These are phyloP conservation scores for Chorisops tibialis DNA, from an alignment of 2,888 invertebrate genomes.

Conservation along the genomic window DNA sequence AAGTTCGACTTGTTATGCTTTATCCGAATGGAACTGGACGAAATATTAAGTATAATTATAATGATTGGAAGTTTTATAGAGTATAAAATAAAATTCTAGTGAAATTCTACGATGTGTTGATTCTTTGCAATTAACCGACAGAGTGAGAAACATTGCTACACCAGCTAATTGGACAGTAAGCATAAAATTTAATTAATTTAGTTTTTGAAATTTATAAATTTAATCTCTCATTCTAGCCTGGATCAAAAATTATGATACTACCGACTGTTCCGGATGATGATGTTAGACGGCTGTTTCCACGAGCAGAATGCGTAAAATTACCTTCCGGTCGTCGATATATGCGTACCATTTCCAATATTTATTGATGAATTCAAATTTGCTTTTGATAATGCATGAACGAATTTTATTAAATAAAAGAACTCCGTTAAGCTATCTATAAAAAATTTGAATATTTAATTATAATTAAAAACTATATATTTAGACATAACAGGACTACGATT, in stretches of 20 bases:
- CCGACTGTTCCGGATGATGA: conserved; percentile 68
- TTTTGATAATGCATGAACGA: too few species aligned
- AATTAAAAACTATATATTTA: too few species aligned
- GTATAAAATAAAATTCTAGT: too few species aligned
- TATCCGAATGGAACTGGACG: conserved; percentile 84
- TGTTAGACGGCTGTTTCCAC: conserved; percentile 64
- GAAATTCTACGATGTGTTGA: conserved; percentile 82
- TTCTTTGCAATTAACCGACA: conserved; percentile 73
- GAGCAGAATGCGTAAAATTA: conserved; percentile 64
- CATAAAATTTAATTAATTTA: conserved; percentile 35
- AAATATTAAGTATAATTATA: conserved; percentile 66
- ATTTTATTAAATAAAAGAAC: too few species aligned
- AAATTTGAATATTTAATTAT: too few species aligned
- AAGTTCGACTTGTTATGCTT: conserved; percentile 73
- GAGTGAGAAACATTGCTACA: conserved; percentile 70
- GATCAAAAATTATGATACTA: conserved; percentile 76
- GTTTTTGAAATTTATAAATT: conserved; percentile 9
- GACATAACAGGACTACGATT: too few species aligned
- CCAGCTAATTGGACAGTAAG: conserved; percentile 82
- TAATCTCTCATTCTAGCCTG: conserved; percentile 54
- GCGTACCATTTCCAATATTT: conserved; percentile 44
- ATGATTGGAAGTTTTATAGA: not conserved
- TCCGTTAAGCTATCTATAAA: too few species aligned
- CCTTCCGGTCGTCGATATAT: conserved; percentile 76
- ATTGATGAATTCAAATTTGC: too few species aligned